Evolutionary conservation across 2,113 vertebrate genomes (phyloP), one percentile per base, ranked within the genome.

Genomic region (Megaleporinus macrocephalus): DNA sequence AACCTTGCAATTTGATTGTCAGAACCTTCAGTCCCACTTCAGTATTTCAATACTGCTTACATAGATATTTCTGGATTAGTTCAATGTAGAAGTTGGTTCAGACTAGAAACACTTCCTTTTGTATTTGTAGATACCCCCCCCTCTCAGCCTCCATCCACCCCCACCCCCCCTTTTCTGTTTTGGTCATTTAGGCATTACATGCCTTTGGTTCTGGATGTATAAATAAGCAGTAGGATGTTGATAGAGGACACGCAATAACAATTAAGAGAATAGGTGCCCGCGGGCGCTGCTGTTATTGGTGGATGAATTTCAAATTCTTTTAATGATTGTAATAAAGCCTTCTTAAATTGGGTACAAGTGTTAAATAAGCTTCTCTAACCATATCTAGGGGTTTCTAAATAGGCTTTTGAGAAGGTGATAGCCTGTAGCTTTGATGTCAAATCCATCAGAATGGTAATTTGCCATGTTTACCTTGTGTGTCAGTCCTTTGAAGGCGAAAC

Each of bases 361-460:
- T 27, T 44, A 2, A 20, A 57, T 71, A 14, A 44, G 55, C n/a
- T 36, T 41, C 16, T 70, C 49, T 69, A n/a, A n/a, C 16, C 29
- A 57, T 63, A 33, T 55, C 5, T 22, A 24, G 27, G 63, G 26
- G 16, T 76, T 22, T 29, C 10, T 14, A 63, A 62, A 62, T 11
- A 76, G 24, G 36, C n/a, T 62, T 51, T 18, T 16, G 14, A 18
- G 49, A 51, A 51, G 62, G 49, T 18, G 1, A 26, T 11, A 10
- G 27, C 22, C 22, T 24, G 33, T 22, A 44, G 12, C 49, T 36
- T 68, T 33, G 41, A 30, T 57, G 47, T 68, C 13, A 55, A 36
- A 69, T 69, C 30, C 53, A 6, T 78, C 62, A 69, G 22, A 78
- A 55, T 18, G 18, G 4, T 70, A 20, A 27, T 70, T 61, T 47